Evolutionary conservation across 1,140 invertebrate genomes (phyloP).

Genomic region (Rhyzopertha dominica): DNA sequence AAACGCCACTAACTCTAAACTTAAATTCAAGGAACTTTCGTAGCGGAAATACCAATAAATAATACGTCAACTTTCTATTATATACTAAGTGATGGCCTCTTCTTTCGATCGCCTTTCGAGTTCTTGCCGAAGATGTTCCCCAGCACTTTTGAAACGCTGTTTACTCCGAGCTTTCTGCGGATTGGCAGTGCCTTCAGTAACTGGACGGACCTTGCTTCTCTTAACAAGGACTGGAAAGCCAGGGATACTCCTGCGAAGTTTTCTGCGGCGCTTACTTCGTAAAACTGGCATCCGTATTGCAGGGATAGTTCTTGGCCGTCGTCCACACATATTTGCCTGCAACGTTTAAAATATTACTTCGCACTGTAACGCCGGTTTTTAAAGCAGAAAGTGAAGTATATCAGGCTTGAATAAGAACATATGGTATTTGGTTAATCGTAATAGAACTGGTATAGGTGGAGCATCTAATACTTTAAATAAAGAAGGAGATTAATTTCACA

Average conservation of each 20-base stretch:
- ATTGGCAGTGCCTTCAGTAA: slow-evolving; percentile 65
- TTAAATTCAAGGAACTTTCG: no score
- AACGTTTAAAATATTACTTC: no score
- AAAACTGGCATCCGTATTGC: slow-evolving; percentile 76
- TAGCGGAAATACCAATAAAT: no score
- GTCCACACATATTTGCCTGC: slow-evolving; percentile 69
- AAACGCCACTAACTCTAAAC: no score
- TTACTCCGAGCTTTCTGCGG: slow-evolving; percentile 67
- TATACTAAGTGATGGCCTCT: slow-evolving; percentile 71
- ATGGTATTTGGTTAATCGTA: neutral
- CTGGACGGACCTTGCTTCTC: slow-evolving; percentile 68
- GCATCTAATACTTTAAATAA: neutral
- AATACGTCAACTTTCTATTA: no score
- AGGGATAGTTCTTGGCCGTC: slow-evolving; percentile 75
- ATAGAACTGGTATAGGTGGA: neutral
- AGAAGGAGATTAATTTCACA: neutral
- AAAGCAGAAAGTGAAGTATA: neutral
- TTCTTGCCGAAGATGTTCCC: slow-evolving; percentile 75
- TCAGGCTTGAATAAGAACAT: slow-evolving; percentile 3
- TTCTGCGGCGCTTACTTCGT: slow-evolving; percentile 80
- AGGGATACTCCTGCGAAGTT: slow-evolving; percentile 70
- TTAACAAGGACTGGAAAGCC: slow-evolving; percentile 72
- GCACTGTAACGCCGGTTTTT: no score
- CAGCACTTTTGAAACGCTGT: slow-evolving; percentile 73
- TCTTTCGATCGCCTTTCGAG: slow-evolving; percentile 66